phyloP scores from a whole-genome alignment of 2,113 vertebrate species.

The Phrynosoma platyrhinos region DNA sequence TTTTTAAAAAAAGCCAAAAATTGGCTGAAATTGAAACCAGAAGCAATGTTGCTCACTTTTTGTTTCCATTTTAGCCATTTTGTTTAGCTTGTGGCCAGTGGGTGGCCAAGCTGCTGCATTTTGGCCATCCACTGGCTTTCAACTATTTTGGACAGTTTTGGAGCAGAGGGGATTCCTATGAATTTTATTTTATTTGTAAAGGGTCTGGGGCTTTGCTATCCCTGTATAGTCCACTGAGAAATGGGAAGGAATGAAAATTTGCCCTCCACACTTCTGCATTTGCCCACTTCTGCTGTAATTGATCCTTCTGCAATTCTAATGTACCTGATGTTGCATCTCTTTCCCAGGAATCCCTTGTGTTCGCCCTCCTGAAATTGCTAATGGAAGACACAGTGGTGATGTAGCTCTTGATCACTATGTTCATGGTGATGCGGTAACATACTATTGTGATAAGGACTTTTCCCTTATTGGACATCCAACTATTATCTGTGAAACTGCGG shows the following conservation, averaged over 20 bases:
- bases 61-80: no score
- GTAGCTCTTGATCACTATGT: slow-evolving; percentile 38
- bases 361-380: slow-evolving; percentile 58
- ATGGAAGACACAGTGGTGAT: slow-evolving; percentile 50
- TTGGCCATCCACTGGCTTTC: no score
- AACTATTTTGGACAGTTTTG: not conserved
- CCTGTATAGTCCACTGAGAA: not conserved
- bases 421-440: slow-evolving; percentile 54
- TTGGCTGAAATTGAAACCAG: no score
- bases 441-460: slow-evolving; percentile 47
- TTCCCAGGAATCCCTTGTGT: slow-evolving; percentile 67
- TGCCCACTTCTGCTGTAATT: not conserved
- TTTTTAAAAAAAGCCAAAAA: no score
- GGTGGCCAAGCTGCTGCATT: no score
- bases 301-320: not conserved
- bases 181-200: not conserved
- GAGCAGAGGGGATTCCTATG: not conserved
- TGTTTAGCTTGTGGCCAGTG: no score
- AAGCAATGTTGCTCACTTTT: no score
- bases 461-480: slow-evolving; percentile 56
- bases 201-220: not conserved
- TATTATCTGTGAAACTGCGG: slow-evolving; percentile 63
- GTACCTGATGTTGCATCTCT: not conserved
- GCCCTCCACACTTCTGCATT: not conserved
- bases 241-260: not conserved